Conservation (phyloP, 2,797 vertebrate species). For the Choloepus didactylus region DNA sequence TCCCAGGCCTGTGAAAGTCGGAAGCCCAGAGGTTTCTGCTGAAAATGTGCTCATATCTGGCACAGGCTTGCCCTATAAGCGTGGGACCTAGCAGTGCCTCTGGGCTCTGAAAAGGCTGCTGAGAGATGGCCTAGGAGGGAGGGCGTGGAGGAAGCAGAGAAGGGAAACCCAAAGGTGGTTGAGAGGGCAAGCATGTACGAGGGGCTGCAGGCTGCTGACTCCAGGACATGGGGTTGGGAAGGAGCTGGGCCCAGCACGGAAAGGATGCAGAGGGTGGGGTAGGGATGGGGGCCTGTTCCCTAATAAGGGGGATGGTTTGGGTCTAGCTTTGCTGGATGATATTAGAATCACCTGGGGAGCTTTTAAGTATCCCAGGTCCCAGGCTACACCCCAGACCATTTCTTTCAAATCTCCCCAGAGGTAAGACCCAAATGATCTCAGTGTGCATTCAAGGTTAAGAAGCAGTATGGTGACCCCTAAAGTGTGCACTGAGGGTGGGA, state of each 20-base stretch:
- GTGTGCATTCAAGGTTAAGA: neutral
- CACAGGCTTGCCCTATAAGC: conserved; percentile 75
- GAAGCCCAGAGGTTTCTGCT: conserved; percentile 86
- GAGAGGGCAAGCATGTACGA: neutral
- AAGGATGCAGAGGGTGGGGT: neutral
- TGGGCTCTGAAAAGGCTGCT: conserved; percentile 74
- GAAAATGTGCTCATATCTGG: conserved; percentile 85
- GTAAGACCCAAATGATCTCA: neutral
- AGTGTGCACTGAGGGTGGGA: neutral
- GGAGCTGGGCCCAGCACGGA: neutral
- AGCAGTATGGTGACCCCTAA: neutral
- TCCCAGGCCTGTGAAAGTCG: conserved; percentile 84
- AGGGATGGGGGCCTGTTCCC: neutral
- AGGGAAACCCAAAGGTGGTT: neutral
- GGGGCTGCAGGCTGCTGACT: neutral
- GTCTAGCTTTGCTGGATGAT: neutral
- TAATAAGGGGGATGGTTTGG: neutral
- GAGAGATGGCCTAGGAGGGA: conserved; percentile 46
- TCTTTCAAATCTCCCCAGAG: neutral
- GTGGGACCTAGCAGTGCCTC: conserved; percentile 76
- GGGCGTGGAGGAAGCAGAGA: neutral
- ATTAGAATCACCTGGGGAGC: neutral
- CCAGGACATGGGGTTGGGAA: neutral
- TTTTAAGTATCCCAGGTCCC: neutral
- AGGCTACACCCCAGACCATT: neutral